Conservation (phyloP, 2,888 invertebrate genomes). For the Orchesella flavescens region DNA sequence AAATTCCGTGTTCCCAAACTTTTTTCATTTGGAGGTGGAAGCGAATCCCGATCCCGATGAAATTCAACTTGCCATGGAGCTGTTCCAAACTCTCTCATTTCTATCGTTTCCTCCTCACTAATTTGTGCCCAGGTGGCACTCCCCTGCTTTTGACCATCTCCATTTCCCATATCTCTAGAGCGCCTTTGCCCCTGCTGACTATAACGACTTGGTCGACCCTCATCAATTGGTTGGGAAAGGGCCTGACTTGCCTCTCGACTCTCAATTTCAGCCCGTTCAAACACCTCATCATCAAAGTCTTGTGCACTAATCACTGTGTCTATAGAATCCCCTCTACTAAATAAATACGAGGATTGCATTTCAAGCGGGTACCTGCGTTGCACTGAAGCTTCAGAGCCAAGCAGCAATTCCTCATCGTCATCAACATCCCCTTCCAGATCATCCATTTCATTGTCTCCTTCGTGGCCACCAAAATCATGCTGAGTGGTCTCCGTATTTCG, state of each 20-base stretch:
- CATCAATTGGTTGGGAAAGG: slow-evolving; percentile 24
- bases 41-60: slow-evolving; percentile 72
- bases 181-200: slow-evolving; percentile 72
- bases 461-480: slow-evolving; percentile 42
- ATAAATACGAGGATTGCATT: slow-evolving; percentile 67
- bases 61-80: slow-evolving; percentile 76
- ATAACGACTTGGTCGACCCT: slow-evolving; percentile 72
- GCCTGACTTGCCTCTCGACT: slow-evolving; percentile 37
- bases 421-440: slow-evolving; percentile 68
- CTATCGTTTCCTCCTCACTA: slow-evolving; percentile 81
- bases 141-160: slow-evolving; percentile 47
- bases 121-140: slow-evolving; percentile 81
- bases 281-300: slow-evolving; percentile 74
- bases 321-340: slow-evolving; percentile 78
- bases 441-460: slow-evolving; percentile 61
- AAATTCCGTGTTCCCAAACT: slow-evolving; percentile 41
- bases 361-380: slow-evolving; percentile 35
- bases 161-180: slow-evolving; percentile 48
- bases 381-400: slow-evolving; percentile 31
- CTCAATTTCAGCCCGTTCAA: slow-evolving; percentile 61
- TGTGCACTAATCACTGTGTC: slow-evolving; percentile 81
- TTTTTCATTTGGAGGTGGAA: slow-evolving; percentile 65
- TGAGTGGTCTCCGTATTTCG: not conserved
- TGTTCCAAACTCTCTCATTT: slow-evolving; percentile 79
- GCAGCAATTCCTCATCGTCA: slow-evolving; percentile 56